Evolutionary conservation across 1,140 invertebrate genomes (phyloP), one percentile per base, ranked within the genome.

Genomic region (Brachionus koreanus): DNA sequence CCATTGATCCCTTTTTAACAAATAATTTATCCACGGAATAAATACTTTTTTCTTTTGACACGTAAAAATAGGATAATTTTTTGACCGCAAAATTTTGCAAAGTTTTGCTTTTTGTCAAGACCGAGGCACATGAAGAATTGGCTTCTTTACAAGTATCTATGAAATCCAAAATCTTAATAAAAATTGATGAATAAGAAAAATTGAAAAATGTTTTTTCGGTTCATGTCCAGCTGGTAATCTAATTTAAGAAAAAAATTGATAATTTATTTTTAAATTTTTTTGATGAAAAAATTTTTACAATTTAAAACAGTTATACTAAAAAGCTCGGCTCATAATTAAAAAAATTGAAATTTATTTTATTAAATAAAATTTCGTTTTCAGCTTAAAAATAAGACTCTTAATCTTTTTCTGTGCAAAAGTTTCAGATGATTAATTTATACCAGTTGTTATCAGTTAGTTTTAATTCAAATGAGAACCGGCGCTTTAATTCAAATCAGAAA

Each of bases 351-450:
- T n/a, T n/a, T n/a, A n/a, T n/a, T n/a, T n/a, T n/a, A n/a, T n/a
- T n/a, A n/a, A n/a, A n/a, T n/a, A n/a, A n/a, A n/a, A n/a, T n/a
- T n/a, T n/a, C n/a, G n/a, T n/a, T n/a, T n/a, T n/a, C n/a, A n/a
- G n/a, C n/a, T n/a, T n/a, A n/a, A n/a, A n/a, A n/a, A n/a, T n/a
- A 49, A 76, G 84, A 83, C n/a, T 85, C 23, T 83, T 84, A 49
- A 83, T 85, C 42, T 23, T 84, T n/a, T 10, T 84, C 5, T 83
- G 79, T 65, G 75, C 77, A 1, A 85, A 86, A 46, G 84, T 83
- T 82, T 37, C 25, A 49, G 85, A 84, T 7, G 83, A 85, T 29
- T 85, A 85, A 72, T 10, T 76, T 4, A 85, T 84, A 83, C 84
- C 81, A 43, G 12, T 85, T 13, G 81, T 85, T 13, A 85, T 85